Conservation (phyloP, 2,888 invertebrate genomes). For the Hypselothyrea guttata region DNA sequence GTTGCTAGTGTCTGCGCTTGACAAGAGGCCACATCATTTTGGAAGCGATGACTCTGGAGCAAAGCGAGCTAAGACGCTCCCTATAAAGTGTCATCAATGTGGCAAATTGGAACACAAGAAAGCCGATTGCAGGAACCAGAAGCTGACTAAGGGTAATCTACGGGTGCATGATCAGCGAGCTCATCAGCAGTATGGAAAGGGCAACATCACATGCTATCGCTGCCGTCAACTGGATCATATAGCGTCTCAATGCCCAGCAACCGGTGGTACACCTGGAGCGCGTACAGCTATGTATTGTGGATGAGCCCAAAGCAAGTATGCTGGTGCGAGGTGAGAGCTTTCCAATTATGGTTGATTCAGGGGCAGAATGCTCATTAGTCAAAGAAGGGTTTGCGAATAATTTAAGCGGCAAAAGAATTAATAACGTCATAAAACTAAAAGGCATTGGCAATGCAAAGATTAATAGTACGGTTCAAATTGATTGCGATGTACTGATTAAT, state of each 20-base stretch:
- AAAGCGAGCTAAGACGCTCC: background rate
- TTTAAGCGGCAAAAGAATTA: background rate
- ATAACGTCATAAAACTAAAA: background rate
- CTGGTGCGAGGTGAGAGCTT: conserved; percentile 10
- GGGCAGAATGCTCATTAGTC: conserved; percentile 5
- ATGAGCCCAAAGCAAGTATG: conserved; percentile 7
- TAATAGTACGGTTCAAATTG: background rate
- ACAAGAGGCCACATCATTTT: background rate
- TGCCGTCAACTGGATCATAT: conserved; percentile 1
- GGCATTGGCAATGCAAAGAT: conserved; percentile 8
- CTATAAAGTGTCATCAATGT: background rate
- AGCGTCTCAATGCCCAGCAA: background rate
- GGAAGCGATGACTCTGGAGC: background rate
- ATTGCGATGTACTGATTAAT: conserved; percentile 6
- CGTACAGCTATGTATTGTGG: background rate
- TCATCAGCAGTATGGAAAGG: background rate
- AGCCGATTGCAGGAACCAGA: background rate
- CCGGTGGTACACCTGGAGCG: background rate
- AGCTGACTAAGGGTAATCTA: background rate
- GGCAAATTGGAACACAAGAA: background rate
- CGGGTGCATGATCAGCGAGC: background rate
- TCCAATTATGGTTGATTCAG: conserved; percentile 1
- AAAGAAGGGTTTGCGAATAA: conserved; percentile 7
- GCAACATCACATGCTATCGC: background rate
- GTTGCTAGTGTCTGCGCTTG: background rate